Evolutionary conservation across 2,113 vertebrate species (phyloP), one percentile per base, ranked within the genome.

Genomic region (Datnioides undecimradiatus): DNA sequence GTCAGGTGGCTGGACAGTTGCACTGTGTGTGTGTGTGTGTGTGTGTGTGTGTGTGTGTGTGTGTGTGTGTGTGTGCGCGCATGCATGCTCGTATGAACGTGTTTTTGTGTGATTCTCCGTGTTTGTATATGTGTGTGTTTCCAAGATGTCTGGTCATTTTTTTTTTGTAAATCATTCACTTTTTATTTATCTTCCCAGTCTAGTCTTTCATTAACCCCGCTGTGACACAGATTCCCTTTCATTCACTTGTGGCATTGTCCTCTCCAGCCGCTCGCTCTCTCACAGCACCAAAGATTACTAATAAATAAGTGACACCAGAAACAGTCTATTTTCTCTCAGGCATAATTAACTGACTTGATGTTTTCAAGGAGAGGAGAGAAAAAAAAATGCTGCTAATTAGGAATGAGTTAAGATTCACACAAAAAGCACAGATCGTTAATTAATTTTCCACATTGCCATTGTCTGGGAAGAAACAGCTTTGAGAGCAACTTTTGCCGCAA

Each of bases 341-440:
- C 83, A 62, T 91, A 93, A 93, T 92, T 91, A 92, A 93, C 86
- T 81, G 80, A 81, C 86, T 90, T 89, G 73, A 91, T 91, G 83
- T 89, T 90, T 93, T 90, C 77, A 87, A 90, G 84, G 79, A 91
- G 85, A 88, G 25, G 62, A 86, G 62, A 86, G 23, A 21, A 60
- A 38, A 77, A 73, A 77, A 72, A 85, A 84, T 55, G 40, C 75
- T 40, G 83, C 80, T 91, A 91, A 92, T 93, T 92, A 88, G 87
- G 69, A 90, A 72, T 7, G 85, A 92, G 90, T 90, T 89, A 82
- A 91, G 80, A 88, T 90, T 83, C 36, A 11, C 87, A 80, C 85
- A 90, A 90, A 92, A 85, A 83, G 86, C 71, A 40, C 74, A 75
- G 90, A 90, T 87, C 36, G 76, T 78, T 92, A 91, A 92, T 93